Conservation (phyloP, 2,113 vertebrate species). For the Phaethon lepturus region DNA sequence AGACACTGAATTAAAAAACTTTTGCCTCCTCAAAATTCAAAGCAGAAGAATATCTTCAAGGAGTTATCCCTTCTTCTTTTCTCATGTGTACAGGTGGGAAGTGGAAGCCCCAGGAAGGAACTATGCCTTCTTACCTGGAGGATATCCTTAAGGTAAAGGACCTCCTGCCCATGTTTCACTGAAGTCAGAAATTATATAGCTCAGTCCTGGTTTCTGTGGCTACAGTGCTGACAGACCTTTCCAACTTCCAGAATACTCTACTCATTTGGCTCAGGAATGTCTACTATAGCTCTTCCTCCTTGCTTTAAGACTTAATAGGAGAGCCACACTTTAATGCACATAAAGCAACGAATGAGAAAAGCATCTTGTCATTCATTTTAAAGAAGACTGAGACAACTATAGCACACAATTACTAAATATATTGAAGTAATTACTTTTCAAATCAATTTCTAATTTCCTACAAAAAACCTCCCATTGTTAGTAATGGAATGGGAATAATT, state of each 20-base stretch:
- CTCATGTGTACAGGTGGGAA: neutral
- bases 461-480: neutral
- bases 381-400: neutral
- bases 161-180: neutral
- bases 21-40: neutral
- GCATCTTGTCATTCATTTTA: neutral
- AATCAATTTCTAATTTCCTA: slow-evolving; percentile 7
- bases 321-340: neutral
- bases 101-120: neutral
- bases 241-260: neutral
- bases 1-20: neutral
- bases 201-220: neutral
- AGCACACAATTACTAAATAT: neutral
- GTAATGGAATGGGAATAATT: neutral
- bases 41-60: neutral
- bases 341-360: neutral
- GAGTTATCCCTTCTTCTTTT: neutral
- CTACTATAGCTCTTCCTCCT: neutral
- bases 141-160: neutral
- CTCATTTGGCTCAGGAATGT: neutral
- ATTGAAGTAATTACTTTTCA: slow-evolving; percentile 34
- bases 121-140: neutral
- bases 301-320: neutral
- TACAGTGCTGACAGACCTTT: neutral
- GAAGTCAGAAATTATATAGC: neutral